Evolutionary conservation across 2,113 vertebrate species (phyloP).

Genomic region (Zeus faber): DNA sequence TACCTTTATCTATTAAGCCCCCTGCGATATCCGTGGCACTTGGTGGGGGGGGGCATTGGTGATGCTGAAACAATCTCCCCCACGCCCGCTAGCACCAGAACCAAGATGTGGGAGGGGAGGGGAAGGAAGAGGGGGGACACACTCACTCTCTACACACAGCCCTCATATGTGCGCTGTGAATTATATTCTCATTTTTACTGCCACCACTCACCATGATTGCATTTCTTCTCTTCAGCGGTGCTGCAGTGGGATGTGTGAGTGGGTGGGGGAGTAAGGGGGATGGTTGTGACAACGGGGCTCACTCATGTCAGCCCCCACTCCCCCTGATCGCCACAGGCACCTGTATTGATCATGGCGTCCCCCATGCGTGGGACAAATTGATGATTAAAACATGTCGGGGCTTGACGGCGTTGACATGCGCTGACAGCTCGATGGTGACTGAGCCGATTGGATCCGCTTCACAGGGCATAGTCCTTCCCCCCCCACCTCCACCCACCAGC

Average conservation of each 20-base stretch:
- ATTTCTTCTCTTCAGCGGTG: slow-evolving; percentile 23
- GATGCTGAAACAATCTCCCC: too few species aligned
- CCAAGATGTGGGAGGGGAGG: too few species aligned
- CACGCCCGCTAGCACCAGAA: too few species aligned
- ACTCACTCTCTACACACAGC: slow-evolving; percentile 17
- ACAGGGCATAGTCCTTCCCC: not conserved
- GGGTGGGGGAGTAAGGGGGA: not conserved
- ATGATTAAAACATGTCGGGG: slow-evolving; percentile 39
- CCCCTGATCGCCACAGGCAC: not conserved
- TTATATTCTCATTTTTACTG: slow-evolving; percentile 43
- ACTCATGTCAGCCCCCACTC: slow-evolving; percentile 21
- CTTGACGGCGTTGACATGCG: not conserved
- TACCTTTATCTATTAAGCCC: too few species aligned
- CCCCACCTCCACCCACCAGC: not conserved
- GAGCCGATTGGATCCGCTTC: not conserved
- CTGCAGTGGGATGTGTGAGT: slow-evolving; percentile 1
- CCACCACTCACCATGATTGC: slow-evolving; percentile 30
- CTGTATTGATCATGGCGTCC: slow-evolving; percentile 37
- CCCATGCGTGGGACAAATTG: slow-evolving; percentile 33
- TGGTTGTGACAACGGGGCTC: too few species aligned
- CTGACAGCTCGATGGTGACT: too few species aligned
- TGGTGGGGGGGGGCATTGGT: too few species aligned
- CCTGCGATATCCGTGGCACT: too few species aligned
- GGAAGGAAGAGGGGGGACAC: not conserved
- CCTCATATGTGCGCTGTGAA: too few species aligned